A percentile compares a stretch with the other conserved stretches of the same genome.
phyloP scores from a whole-genome alignment of 2,888 invertebrate genomes.

The Linnaemya vulpina region DNA sequence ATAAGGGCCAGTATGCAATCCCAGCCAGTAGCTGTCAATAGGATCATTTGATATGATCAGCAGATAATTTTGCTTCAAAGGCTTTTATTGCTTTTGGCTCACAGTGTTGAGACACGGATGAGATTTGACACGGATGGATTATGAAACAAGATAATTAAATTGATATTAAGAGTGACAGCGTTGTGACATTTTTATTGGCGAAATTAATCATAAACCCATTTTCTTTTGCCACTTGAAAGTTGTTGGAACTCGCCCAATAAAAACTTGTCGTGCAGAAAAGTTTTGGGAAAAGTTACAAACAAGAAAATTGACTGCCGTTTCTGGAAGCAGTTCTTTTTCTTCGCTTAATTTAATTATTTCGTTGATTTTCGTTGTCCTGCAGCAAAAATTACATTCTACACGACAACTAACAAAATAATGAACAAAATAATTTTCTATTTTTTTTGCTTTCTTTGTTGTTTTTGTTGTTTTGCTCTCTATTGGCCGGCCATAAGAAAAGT shows the following conservation, averaged over 20 bases:
- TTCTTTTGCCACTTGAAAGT: slow-evolving; percentile 28
- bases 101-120: too few relatives aligned
- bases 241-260: neutral
- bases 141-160: slow-evolving; percentile 17
- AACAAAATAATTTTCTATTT: slow-evolving; percentile 76
- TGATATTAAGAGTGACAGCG: slow-evolving; percentile 43
- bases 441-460: slow-evolving; percentile 6
- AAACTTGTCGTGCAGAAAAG: too few relatives aligned
- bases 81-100: too few relatives aligned
- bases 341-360: slow-evolving; percentile 79
- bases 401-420: slow-evolving; percentile 81
- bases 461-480: slow-evolving; percentile 50
- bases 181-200: slow-evolving; percentile 57
- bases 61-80: too few relatives aligned
- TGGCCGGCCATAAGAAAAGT: slow-evolving; percentile 70
- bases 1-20: too few relatives aligned
- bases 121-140: neutral
- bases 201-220: slow-evolving; percentile 56
- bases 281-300: slow-evolving; percentile 51
- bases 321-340: slow-evolving; percentile 19
- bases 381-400: slow-evolving; percentile 80
- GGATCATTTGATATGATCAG: too few relatives aligned
- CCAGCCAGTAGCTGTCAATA: too few relatives aligned
- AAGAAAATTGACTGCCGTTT: slow-evolving; percentile 57
- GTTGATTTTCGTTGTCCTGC: slow-evolving; percentile 78